A percentile compares a stretch with the other conserved stretches of the same genome.
Evolutionary conservation across 2,797 vertebrate species (phyloP).

Genomic region (Pelochelys cantorii): DNA sequence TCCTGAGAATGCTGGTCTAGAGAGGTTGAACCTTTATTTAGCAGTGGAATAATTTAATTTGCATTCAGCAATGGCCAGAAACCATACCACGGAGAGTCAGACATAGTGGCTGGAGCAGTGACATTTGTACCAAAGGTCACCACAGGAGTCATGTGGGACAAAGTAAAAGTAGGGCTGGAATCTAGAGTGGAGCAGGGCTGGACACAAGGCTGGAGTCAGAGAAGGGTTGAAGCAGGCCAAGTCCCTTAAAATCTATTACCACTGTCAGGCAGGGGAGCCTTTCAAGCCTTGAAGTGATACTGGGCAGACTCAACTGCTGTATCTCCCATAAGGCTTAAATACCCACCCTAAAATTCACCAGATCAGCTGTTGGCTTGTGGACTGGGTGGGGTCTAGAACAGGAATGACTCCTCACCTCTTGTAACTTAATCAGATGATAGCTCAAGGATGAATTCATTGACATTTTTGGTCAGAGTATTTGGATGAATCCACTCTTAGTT

Average conservation of each 20-base stretch:
- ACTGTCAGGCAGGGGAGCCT: neutral
- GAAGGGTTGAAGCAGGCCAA: neutral
- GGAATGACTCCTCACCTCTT: neutral
- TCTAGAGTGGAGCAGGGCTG: neutral
- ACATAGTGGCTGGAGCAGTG: neutral
- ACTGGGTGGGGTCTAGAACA: neutral
- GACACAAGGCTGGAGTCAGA: neutral
- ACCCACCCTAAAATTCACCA: neutral
- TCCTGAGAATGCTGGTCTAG: no score
- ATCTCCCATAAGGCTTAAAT: neutral
- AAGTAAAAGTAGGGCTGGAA: neutral
- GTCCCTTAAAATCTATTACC: neutral
- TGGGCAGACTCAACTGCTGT: neutral
- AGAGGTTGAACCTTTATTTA: neutral
- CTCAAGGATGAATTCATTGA: neutral
- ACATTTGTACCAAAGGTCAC: neutral
- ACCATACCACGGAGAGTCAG: neutral
- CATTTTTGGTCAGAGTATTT: neutral
- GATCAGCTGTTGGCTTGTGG: neutral
- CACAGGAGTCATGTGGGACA: neutral
- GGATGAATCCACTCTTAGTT: neutral
- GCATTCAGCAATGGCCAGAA: slow-evolving; percentile 10
- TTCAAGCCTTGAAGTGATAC: neutral
- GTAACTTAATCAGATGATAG: neutral
- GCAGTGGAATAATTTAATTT: neutral